Evolutionary conservation across 2,888 invertebrate species (phyloP), one percentile per base, ranked within the genome.

Genomic region (Empis stercorea): DNA sequence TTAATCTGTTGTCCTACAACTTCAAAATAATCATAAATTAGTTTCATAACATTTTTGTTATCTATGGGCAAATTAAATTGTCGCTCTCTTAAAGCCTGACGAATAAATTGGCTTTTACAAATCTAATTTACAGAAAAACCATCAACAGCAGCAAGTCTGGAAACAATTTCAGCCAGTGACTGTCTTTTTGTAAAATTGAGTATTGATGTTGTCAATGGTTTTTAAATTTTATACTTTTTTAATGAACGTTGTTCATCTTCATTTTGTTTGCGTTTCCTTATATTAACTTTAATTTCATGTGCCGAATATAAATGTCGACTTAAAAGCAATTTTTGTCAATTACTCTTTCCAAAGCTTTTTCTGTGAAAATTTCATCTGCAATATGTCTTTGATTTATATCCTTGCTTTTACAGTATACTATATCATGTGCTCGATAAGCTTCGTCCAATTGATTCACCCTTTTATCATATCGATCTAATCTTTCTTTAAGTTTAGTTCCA

Each of bases 1-100:
- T 32, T 32, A 32, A 32, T 32, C 32, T 32, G 32, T 32, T 32
- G 32, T 27, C 14, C 9, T 43, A 20, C 34, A 30, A 40, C 17
- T 30, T 47, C 37, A 40, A 14, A 43, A 40, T 34, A 42, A 34
- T 30, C 16, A 47, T 43, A 15, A 43, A 43, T 16, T 37, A 16
- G 34, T 48, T 15, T 15, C 32, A 38, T 45, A 10, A 46, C 17
- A 20, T 45, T 40, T 15, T 11, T 23, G 23, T 27, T 36, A 34
- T 14, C 30, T 30, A n/a, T 42, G 23, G 38, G 38, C 32, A 41
- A 43, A 37, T 17, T 38, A 30, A 32, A 32, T 32, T 32, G 32
- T 32, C 32, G 32, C 32, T 32, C 32, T 32, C 13, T 32, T 27
- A 42, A 27, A 20, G 41, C 23, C 14, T 42, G 41, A 14, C 41